Conservation (phyloP, 2,113 vertebrate genomes). For the Phocoena phocoena region DNA sequence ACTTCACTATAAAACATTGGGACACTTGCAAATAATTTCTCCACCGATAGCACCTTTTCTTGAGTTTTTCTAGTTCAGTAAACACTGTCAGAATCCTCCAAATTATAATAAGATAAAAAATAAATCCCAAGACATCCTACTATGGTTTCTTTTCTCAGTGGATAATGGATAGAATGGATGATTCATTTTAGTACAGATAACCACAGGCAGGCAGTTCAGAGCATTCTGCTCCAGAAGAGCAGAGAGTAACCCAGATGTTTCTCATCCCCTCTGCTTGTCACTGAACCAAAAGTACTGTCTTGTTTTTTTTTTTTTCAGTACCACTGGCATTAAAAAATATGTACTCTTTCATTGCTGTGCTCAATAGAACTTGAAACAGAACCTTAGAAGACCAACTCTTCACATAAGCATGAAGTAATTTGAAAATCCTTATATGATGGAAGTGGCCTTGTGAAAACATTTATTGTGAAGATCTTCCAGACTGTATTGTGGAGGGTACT, state of each 20-base stretch:
- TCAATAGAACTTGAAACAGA: conserved; percentile 21
- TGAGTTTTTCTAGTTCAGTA: background rate
- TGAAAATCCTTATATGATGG: background rate
- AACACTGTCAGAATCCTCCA: background rate
- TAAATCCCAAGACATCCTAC: background rate
- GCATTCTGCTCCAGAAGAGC: background rate
- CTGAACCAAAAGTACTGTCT: background rate
- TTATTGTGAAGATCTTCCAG: background rate
- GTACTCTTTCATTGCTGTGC: background rate
- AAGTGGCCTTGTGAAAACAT: background rate
- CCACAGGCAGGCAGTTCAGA: background rate
- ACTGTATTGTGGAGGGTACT: background rate
- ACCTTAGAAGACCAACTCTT: background rate
- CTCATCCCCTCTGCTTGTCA: background rate
- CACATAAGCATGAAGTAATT: background rate
- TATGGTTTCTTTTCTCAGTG: background rate
- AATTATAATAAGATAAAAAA: background rate
- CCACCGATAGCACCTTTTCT: background rate
- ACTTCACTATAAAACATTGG: background rate
- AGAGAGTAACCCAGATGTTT: background rate
- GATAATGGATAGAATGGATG: background rate
- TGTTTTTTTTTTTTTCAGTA: background rate
- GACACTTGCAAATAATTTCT: background rate
- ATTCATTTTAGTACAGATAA: background rate
- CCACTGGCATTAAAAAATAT: background rate